A percentile compares a stretch with the other conserved stretches of the same genome.
phyloP scores from a whole-genome alignment of 1,140 invertebrate species.

The Trichoplusia ni region DNA sequence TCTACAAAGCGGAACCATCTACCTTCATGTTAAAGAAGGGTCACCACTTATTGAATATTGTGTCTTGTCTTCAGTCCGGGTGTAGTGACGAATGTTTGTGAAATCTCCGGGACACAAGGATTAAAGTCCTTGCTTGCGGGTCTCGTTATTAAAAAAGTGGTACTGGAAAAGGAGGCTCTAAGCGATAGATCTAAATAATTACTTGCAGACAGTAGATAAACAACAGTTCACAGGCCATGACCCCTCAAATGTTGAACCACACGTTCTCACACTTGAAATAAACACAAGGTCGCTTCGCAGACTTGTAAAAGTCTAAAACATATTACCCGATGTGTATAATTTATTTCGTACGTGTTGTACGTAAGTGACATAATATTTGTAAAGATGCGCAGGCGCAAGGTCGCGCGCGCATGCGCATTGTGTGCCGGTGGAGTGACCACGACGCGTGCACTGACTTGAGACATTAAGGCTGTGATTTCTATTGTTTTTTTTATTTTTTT shows the following conservation, averaged over 20 bases:
- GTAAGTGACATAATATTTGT: constrained; percentile 32
- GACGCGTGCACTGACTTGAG: not conserved
- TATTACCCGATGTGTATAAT: constrained; percentile 18
- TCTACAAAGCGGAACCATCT: no score
- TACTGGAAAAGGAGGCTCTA: no score
- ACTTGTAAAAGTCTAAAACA: not conserved
- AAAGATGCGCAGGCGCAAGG: constrained; percentile 35
- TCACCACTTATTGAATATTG: no score
- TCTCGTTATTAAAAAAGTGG: no score
- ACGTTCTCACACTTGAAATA: not conserved
- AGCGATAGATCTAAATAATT: no score
- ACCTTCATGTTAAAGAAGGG: no score
- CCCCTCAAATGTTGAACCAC: not conserved
- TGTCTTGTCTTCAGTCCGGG: no score
- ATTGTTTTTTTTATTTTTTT: no score
- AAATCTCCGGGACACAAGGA: no score
- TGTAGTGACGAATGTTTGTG: no score
- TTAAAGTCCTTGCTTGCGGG: no score
- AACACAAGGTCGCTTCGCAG: not conserved
- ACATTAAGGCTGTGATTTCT: not conserved
- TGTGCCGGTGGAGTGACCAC: not conserved
- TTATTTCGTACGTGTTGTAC: not conserved
- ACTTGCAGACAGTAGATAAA: not conserved
- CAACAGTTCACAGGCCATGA: not conserved
- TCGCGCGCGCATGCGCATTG: constrained; percentile 18